phyloP scores from a whole-genome alignment of 2,797 vertebrate species.

The Syngnathus rostellatus region DNA sequence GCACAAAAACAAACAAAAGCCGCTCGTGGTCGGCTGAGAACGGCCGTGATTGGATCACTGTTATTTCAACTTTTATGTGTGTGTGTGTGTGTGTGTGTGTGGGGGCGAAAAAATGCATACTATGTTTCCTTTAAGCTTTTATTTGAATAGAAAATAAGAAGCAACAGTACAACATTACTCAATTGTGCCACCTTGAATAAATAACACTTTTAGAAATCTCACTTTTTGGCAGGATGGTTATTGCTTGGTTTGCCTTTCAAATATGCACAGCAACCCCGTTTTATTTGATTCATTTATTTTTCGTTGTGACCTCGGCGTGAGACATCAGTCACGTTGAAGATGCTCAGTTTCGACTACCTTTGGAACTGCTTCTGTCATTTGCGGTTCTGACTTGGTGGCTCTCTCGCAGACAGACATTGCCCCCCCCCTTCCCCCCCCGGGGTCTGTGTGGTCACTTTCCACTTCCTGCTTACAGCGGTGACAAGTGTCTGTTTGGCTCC shows the following conservation, averaged over 20 bases:
- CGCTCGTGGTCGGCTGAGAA: background rate
- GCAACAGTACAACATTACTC: constrained; percentile 51
- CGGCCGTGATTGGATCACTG: background rate
- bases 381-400: background rate
- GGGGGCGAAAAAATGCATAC: background rate
- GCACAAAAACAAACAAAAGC: background rate
- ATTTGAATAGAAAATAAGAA: constrained; percentile 7
- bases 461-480: constrained; percentile 53
- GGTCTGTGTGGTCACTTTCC: constrained; percentile 48
- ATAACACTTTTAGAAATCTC: constrained; percentile 49
- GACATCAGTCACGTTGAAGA: background rate
- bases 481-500: constrained; percentile 26
- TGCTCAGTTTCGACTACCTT: background rate
- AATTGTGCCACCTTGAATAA: constrained; percentile 60
- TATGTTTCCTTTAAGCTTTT: background rate
- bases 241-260: background rate
- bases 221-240: constrained; percentile 12
- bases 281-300: background rate
- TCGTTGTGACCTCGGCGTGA: background rate
- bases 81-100: no score
- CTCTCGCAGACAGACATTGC: background rate
- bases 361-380: no score
- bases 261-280: background rate
- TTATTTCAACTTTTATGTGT: background rate
- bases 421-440: background rate